phyloP scores from a whole-genome alignment of 1,140 invertebrate species.

The Aphidius ervi region DNA sequence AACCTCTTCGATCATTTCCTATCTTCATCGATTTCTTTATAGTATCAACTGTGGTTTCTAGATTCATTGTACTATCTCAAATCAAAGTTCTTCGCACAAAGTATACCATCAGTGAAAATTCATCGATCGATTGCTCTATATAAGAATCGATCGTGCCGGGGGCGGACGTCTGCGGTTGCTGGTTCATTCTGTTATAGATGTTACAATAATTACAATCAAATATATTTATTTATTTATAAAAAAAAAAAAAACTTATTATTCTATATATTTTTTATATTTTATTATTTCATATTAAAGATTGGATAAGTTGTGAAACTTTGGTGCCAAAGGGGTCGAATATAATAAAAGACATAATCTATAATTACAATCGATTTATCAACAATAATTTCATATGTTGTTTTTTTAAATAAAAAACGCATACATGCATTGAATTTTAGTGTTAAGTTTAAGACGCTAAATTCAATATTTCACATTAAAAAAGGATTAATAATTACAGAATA shows the following conservation, averaged over 20 bases:
- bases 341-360: conserved; percentile 48
- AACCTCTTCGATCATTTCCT: conserved; percentile 13
- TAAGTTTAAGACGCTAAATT: no score
- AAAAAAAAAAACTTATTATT: not conserved
- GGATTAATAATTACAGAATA: no score
- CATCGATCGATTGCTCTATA: conserved; percentile 2
- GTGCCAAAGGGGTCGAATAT: conserved; percentile 35
- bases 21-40: conserved; percentile 14
- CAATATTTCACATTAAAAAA: no score
- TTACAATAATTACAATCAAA: conserved; percentile 39
- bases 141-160: conserved; percentile 13
- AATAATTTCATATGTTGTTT: no score
- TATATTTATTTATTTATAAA: conserved; percentile 26
- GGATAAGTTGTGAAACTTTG: conserved; percentile 38
- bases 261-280: no score
- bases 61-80: conserved; percentile 8
- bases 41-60: conserved; percentile 6
- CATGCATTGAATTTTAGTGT: no score
- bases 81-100: not conserved
- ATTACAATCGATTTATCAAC: conserved; percentile 39
- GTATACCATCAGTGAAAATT: not conserved
- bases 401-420: no score
- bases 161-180: not conserved
- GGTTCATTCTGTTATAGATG: conserved; percentile 11
- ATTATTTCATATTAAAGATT: conserved; percentile 16